Percentiles rank a stretch among this genome's conserved stretches.
These are phyloP conservation scores for Microctenopoma stevenorrisi DNA, from an alignment of 2,797 vertebrate species.

Conservation along the genomic window DNA sequence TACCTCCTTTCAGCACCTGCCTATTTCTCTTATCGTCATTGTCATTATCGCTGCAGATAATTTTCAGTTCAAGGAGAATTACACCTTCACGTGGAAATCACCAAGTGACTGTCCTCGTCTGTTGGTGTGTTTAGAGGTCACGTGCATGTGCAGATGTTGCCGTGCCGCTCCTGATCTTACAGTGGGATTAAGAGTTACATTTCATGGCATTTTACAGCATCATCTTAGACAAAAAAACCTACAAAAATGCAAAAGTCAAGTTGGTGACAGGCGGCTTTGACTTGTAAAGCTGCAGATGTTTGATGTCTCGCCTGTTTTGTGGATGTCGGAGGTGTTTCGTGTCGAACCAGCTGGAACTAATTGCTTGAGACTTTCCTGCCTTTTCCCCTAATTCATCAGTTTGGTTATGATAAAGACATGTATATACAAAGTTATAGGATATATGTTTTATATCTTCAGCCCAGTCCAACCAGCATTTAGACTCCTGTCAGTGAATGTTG, in stretches of 20 bases:
- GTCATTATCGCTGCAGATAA: slow-evolving; percentile 61
- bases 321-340: slow-evolving; percentile 42
- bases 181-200: neutral
- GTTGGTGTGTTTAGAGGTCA: slow-evolving; percentile 33
- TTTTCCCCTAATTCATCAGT: slow-evolving; percentile 22
- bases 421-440: neutral
- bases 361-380: slow-evolving; percentile 19
- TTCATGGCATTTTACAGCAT: neutral
- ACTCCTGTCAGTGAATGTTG: slow-evolving; percentile 18
- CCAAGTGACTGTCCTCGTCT: slow-evolving; percentile 33
- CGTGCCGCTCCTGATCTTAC: neutral
- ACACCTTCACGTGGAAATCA: slow-evolving; percentile 41
- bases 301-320: slow-evolving; percentile 15
- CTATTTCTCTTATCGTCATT: slow-evolving; percentile 62
- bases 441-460: slow-evolving; percentile 1
- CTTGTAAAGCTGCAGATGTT: slow-evolving; percentile 42
- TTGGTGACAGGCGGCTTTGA: slow-evolving; percentile 2
- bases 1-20: slow-evolving; percentile 69
- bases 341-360: slow-evolving; percentile 30
- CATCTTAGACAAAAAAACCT: neutral
- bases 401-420: slow-evolving; percentile 18
- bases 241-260: slow-evolving; percentile 4
- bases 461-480: slow-evolving; percentile 11
- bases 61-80: slow-evolving; percentile 43
- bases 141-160: neutral